Percentiles rank a stretch among this genome's conserved stretches.
phyloP scores from a whole-genome alignment of 2,113 vertebrate genomes.

The Centropristis striata region DNA sequence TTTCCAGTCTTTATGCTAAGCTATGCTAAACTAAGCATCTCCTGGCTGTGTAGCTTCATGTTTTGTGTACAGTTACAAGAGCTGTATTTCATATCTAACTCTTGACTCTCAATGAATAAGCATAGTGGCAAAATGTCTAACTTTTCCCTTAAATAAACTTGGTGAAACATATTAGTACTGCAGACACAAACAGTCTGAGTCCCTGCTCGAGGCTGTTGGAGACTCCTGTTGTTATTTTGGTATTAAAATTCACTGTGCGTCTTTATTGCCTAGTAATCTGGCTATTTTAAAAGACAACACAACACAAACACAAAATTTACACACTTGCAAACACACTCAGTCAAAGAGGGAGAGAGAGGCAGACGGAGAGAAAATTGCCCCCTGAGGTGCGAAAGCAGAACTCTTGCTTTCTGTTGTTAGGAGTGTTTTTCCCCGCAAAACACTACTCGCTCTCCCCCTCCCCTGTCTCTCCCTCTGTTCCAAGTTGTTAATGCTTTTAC shows the following conservation, averaged over 20 bases:
- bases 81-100: neutral
- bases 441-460: slow-evolving; percentile 17
- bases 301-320: slow-evolving; percentile 32
- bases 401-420: slow-evolving; percentile 37
- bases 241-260: slow-evolving; percentile 39
- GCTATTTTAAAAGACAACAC: slow-evolving; percentile 32
- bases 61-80: neutral
- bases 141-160: neutral
- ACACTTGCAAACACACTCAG: slow-evolving; percentile 34
- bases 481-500: slow-evolving; percentile 58
- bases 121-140: too few species aligned
- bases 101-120: neutral
- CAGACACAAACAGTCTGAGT: neutral
- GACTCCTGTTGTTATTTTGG: slow-evolving; percentile 3
- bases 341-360: slow-evolving; percentile 15
- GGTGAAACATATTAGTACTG: neutral
- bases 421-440: slow-evolving; percentile 16
- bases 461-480: slow-evolving; percentile 11
- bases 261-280: slow-evolving; percentile 47
- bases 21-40: neutral
- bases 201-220: slow-evolving; percentile 5
- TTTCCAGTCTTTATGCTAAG: neutral
- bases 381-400: slow-evolving; percentile 54
- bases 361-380: slow-evolving; percentile 4
- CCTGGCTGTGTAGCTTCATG: neutral